phyloP scores from a whole-genome alignment of 1,140 invertebrate genomes.

The Trichonephila clavipes region DNA sequence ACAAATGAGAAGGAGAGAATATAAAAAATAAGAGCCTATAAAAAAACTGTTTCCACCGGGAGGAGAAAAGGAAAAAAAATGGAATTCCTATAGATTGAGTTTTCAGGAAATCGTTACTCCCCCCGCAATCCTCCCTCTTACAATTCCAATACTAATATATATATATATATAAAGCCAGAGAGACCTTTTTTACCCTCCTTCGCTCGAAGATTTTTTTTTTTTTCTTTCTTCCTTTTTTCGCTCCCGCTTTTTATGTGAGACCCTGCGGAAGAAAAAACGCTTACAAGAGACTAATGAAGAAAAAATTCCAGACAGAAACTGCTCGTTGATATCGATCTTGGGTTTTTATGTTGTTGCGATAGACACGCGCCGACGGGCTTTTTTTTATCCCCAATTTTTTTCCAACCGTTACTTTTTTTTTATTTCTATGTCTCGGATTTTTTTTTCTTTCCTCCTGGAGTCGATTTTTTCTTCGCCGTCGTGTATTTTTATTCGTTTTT shows the following conservation, averaged over 20 bases:
- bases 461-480: background rate
- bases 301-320: conserved; percentile 68
- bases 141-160: conserved; percentile 19
- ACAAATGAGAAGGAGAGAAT: conserved; percentile 43
- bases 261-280: conserved; percentile 35
- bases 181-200: conserved; percentile 25
- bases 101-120: conserved; percentile 61
- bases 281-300: conserved; percentile 64
- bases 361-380: conserved; percentile 41
- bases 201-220: conserved; percentile 21
- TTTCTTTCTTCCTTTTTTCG: conserved; percentile 30
- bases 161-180: conserved; percentile 16
- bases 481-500: background rate
- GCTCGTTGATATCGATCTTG: conserved; percentile 48
- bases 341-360: conserved; percentile 56
- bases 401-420: conserved; percentile 9
- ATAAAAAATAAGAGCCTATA: background rate
- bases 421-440: background rate
- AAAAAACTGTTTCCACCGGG: conserved; percentile 1
- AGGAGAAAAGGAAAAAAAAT: conserved; percentile 30
- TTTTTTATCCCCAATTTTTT: background rate
- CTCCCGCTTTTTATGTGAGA: conserved; percentile 11
- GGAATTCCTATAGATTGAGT: conserved; percentile 60
- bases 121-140: background rate
- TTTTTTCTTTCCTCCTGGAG: conserved; percentile 27